Evolutionary conservation across 2,888 invertebrate species (phyloP).

Genomic region (Macaria liturata): DNA sequence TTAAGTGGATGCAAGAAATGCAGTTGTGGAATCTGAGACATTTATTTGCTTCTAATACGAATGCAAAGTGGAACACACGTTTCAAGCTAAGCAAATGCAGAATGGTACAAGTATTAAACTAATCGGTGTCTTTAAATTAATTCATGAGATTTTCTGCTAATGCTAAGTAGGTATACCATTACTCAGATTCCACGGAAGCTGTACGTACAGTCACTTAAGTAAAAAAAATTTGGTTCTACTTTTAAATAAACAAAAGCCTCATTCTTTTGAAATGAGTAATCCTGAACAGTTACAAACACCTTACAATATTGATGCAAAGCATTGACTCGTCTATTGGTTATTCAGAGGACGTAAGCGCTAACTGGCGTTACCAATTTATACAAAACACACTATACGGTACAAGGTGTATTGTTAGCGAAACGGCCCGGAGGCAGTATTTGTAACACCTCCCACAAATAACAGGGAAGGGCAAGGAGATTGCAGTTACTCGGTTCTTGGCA

Average conservation of each 20-base stretch:
- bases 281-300: constrained; percentile 46
- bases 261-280: constrained; percentile 42
- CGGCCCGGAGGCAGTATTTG: constrained; percentile 58
- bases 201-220: no score
- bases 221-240: no score
- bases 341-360: constrained; percentile 54
- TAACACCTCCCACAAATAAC: constrained; percentile 63
- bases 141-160: no score
- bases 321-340: constrained; percentile 53
- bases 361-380: constrained; percentile 62
- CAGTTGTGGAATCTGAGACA: constrained; percentile 13
- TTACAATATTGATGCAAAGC: constrained; percentile 45
- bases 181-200: no score
- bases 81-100: no score
- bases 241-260: neutral
- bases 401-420: constrained; percentile 53
- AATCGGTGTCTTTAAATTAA: no score
- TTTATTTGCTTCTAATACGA: constrained; percentile 1
- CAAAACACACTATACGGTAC: constrained; percentile 46
- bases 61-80: no score
- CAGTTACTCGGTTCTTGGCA: constrained; percentile 24
- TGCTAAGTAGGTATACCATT: no score
- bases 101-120: no score
- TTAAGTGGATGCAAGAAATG: constrained; percentile 31
- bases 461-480: constrained; percentile 43